Percentiles rank a stretch among this genome's conserved stretches.
These are phyloP conservation scores for Lepilemur septentrionalis DNA, from an alignment of 2,797 vertebrate species.

Conservation along the genomic window DNA sequence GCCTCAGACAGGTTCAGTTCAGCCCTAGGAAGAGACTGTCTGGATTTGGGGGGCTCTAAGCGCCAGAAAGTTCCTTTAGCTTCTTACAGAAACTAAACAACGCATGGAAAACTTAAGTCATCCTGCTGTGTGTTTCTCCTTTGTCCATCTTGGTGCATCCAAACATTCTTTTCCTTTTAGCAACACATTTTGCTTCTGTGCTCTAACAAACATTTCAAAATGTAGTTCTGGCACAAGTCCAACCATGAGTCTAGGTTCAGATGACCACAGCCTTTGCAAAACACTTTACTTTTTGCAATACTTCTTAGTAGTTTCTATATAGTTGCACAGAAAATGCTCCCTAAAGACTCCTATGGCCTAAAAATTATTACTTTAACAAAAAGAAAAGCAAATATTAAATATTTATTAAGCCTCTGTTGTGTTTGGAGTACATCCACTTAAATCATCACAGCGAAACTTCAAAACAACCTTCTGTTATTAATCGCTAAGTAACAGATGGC, in stretches of 20 bases:
- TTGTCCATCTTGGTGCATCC: not conserved
- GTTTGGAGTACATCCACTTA: not conserved
- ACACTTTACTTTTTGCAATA: not conserved
- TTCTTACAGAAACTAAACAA: not conserved
- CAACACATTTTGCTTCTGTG: not conserved
- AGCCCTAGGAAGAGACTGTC: not conserved
- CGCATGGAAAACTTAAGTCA: not conserved
- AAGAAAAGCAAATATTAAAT: conserved; percentile 34
- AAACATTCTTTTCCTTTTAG: conserved; percentile 41
- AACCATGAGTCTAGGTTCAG: not conserved
- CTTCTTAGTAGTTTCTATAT: not conserved
- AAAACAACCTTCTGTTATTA: not conserved
- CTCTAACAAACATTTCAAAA: conserved; percentile 52
- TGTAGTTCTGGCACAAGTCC: not conserved
- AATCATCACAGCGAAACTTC: conserved; percentile 30
- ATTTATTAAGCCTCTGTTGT: conserved; percentile 1
- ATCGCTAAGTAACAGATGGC: not conserved
- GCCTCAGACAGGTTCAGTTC: not conserved
- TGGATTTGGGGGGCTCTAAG: not conserved
- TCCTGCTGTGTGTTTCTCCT: not conserved
- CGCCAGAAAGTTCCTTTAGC: not conserved
- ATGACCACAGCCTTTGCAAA: not conserved
- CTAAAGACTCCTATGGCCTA: not conserved
- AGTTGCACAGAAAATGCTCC: not conserved
- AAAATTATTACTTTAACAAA: not conserved